These are phyloP conservation scores for Trinorchestia longiramus DNA, from an alignment of 1,140 invertebrate genomes.

Conservation along the genomic window DNA sequence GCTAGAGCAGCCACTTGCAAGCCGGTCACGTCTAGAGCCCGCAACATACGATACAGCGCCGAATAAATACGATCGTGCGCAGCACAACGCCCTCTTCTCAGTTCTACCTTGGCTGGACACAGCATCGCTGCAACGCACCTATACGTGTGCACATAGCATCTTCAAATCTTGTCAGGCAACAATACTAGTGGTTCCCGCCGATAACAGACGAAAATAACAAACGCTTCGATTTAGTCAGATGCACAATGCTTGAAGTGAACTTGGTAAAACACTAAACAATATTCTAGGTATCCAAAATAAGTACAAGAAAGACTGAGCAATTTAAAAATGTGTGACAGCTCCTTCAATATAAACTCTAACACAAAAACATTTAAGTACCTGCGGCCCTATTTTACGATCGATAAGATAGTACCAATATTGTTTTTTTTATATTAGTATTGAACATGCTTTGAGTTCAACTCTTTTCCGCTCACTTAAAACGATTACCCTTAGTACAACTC, in stretches of 20 bases:
- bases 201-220: neutral
- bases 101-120: neutral
- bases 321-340: neutral
- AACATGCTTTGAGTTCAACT: too few relatives aligned
- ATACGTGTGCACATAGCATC: neutral
- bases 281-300: neutral
- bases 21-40: slow-evolving; percentile 12
- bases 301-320: neutral
- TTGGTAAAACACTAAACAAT: neutral
- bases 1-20: slow-evolving; percentile 15
- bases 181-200: neutral
- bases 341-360: too few relatives aligned
- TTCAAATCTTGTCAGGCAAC: neutral
- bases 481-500: too few relatives aligned
- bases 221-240: neutral
- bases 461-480: too few relatives aligned
- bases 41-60: slow-evolving; percentile 42
- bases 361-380: too few relatives aligned
- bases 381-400: too few relatives aligned
- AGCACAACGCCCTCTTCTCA: slow-evolving; percentile 9
- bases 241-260: neutral
- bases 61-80: slow-evolving; percentile 33
- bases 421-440: too few relatives aligned
- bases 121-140: neutral
- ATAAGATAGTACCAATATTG: too few relatives aligned